A percentile compares a stretch with the other conserved stretches of the same genome.
phyloP scores from a whole-genome alignment of 1,140 invertebrate genomes.

The Eupristina koningsbergeri region DNA sequence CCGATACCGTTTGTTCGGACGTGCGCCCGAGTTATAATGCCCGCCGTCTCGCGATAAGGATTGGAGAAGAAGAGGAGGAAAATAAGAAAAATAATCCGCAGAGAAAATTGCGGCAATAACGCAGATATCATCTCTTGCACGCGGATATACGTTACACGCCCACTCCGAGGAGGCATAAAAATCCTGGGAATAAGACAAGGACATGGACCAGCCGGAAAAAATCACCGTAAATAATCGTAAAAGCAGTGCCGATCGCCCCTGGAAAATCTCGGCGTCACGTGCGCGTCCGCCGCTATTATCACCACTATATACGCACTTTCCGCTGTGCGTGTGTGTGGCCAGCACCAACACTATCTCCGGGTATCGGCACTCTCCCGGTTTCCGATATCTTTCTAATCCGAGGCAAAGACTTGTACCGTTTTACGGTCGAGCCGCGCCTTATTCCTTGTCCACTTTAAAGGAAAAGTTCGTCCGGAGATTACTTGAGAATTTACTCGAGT shows the following conservation, averaged over 20 bases:
- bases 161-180: conserved; percentile 1
- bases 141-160: conserved; percentile 8
- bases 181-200: neutral
- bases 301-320: neutral
- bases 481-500: neutral
- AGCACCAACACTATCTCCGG: neutral
- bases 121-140: conserved; percentile 1
- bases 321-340: too few species aligned
- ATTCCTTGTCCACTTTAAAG: conserved; percentile 8
- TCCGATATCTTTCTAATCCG: conserved; percentile 45
- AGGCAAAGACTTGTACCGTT: conserved; percentile 38
- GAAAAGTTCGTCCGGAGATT: neutral
- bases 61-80: too few species aligned
- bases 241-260: neutral
- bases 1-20: neutral
- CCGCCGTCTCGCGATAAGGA: neutral
- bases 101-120: conserved; percentile 25
- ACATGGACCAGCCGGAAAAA: neutral
- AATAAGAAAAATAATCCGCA: too few species aligned
- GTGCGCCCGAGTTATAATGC: neutral
- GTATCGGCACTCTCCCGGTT: neutral
- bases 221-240: conserved; percentile 12
- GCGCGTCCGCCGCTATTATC: too few species aligned
- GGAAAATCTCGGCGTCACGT: conserved; percentile 36
- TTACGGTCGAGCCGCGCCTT: conserved; percentile 37